A percentile compares a stretch with the other conserved stretches of the same genome.
phyloP scores from a whole-genome alignment of 2,888 invertebrate species.

The Catocala nupta region DNA sequence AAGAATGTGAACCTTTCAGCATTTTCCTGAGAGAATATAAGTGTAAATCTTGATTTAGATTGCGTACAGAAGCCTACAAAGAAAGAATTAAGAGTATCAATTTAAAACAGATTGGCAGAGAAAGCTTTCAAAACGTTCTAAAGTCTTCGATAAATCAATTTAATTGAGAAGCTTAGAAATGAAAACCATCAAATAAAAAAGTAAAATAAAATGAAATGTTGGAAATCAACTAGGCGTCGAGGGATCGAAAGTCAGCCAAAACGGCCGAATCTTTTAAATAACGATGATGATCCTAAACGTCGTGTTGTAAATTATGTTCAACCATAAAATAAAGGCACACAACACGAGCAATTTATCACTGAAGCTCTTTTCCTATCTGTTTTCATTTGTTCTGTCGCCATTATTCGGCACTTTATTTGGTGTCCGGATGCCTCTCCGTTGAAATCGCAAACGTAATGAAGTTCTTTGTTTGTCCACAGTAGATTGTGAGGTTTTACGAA shows the following conservation, averaged over 20 bases:
- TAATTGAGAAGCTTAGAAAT: not conserved
- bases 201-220: not conserved
- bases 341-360: constrained; percentile 69
- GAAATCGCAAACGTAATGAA: constrained; percentile 69
- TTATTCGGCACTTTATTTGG: constrained; percentile 73
- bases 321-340: constrained; percentile 70
- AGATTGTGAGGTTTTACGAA: constrained; percentile 50
- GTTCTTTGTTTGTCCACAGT: constrained; percentile 63
- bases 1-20: constrained; percentile 29
- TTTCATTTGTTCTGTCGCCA: constrained; percentile 75
- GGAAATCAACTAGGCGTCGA: constrained; percentile 14
- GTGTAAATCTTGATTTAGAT: constrained; percentile 39
- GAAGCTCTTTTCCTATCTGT: constrained; percentile 73
- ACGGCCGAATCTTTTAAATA: constrained; percentile 51
- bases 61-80: constrained; percentile 19
- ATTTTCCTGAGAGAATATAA: constrained; percentile 31
- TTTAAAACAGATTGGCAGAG: constrained; percentile 27
- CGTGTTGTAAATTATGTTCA: constrained; percentile 64
- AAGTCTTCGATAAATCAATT: not conserved
- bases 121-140: not conserved
- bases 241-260: constrained; percentile 23
- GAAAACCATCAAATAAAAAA: not conserved
- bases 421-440: constrained; percentile 58
- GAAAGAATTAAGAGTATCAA: constrained; percentile 38
- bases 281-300: constrained; percentile 53